Base-by-base conservation (phyloP, 2,888 invertebrate genomes). In the Hydropsyche betteni region DNA sequence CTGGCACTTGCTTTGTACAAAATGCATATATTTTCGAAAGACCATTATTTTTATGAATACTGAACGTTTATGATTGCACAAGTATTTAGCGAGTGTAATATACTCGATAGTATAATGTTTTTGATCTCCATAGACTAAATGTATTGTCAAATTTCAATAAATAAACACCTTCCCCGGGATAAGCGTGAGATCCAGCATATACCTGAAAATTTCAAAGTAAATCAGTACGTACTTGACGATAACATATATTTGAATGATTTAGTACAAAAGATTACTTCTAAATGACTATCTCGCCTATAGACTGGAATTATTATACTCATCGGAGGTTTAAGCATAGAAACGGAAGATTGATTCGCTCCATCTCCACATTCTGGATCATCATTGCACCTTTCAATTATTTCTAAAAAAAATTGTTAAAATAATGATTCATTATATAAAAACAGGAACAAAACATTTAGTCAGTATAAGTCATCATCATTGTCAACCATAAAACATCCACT, bases 131-230 rank as follows among this genome's bases (percentile, higher is more conserved):
- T 80, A 99, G 89, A 74, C 98, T 98, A 85, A 98, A 99, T 0
- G 98, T 97, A 87, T 99, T 99, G 87, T 99, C 99, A 86, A 99
- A 99, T 87, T 99, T 99, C 58, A 99, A 89, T 83, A 99, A 88
- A 86, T 99, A 99, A 53, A 98, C 96, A 16, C 99, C 99, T 86
- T 96, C 93, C 2, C 98, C 98, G 0, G 99, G 99, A 86, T 99
- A 99, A 72, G 92, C 90, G 85, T 99, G 99, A 76, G 95, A 96
- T 8, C 98, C 98, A n/a, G 96, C 97, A 83, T 98, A 98, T 0
- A 99, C 97, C 86, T 90, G 82, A 61, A 86, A 83, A 69, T 77
- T 69, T 58, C 7, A 44, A 44, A 24, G 24, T 69, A 38, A 38
- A 69, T 4, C 52, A 24, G 24, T 36, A 71, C 33, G 61, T 12